These are phyloP conservation scores for Pseudocheirus occidentalis DNA, from an alignment of 2,797 vertebrate genomes.

Conservation along the genomic window DNA sequence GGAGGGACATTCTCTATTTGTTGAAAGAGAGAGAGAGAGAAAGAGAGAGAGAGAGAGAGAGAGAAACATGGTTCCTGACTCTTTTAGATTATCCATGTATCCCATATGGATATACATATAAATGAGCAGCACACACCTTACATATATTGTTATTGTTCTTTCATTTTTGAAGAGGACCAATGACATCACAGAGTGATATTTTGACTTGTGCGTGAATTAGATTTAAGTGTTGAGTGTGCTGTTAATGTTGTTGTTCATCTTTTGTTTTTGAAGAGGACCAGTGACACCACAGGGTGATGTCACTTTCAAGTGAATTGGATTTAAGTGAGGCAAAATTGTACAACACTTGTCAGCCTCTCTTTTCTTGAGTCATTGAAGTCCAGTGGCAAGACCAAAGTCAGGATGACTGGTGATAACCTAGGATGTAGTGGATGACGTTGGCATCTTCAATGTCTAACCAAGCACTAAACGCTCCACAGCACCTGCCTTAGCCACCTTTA, in stretches of 20 bases:
- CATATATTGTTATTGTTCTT: background rate
- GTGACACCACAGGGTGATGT: background rate
- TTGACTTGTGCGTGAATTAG: too few species aligned
- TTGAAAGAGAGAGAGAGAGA: background rate
- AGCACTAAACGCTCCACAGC: background rate
- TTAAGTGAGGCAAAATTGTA: background rate
- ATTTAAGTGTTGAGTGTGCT: too few species aligned
- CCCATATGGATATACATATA: background rate
- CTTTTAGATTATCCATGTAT: background rate
- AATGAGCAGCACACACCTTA: background rate
- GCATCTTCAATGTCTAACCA: background rate
- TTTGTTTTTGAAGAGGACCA: background rate
- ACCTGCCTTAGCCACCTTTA: background rate
- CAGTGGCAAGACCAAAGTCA: background rate
- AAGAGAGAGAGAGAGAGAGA: background rate
- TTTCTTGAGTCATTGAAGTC: background rate
- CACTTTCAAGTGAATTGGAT: background rate
- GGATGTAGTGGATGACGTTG: background rate
- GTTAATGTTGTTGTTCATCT: background rate
- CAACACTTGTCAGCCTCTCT: background rate
- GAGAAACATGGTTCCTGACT: background rate
- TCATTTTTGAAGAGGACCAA: background rate
- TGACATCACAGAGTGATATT: background rate
- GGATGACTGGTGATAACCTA: background rate
- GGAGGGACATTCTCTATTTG: background rate